Evolutionary conservation across 1,140 invertebrate species (phyloP), one percentile per base, ranked within the genome.

Genomic region (Rhizoglyphus robini): DNA sequence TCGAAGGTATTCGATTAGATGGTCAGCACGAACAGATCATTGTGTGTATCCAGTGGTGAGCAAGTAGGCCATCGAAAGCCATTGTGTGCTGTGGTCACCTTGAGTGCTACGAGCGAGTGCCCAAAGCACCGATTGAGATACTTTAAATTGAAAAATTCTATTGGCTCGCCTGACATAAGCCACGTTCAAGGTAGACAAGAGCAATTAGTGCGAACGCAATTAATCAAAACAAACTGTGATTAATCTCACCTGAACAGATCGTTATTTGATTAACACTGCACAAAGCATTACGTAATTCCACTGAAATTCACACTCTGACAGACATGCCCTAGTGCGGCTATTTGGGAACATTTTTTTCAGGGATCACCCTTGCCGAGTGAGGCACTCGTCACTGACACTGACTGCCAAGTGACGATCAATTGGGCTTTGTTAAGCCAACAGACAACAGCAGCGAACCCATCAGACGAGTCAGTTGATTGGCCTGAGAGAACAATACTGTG

Each of bases 121-220:
- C 8, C 36, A 41, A 41, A 18, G 18, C 36, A 41, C 36, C 8
- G 36, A 18, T 41, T 41, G 36, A 41, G 36, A 41, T 54, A 20
- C 8, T 54, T 54, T 54, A 54, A 54, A 54, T 54, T 54, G 51
- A 54, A 46, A 46, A 41, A 25, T 54, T 54, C 31, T 54, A 54
- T 54, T 54, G 20, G 51, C 20, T 54, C 20, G 8, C 8, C 51
- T 54, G 23, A 27, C 51, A 54, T 54, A 54, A 8, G 20, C 51
- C 51, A 54, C 51, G 23, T 25, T 54, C 51, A 54, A 54, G 51
- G 51, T 20, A 54, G 36, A 41, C 36, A 41, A 54, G 51, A 54
- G 23, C 51, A 54, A 54, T 54, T 54, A 25, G 36, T 41, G 36
- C 18, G 36, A 54, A 5, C 51, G 20, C 51, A 54, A 54, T 54